A percentile compares a stretch with the other conserved stretches of the same genome.
Evolutionary conservation across 2,797 vertebrate genomes (phyloP).

Genomic region (Chloroceryle amazona): DNA sequence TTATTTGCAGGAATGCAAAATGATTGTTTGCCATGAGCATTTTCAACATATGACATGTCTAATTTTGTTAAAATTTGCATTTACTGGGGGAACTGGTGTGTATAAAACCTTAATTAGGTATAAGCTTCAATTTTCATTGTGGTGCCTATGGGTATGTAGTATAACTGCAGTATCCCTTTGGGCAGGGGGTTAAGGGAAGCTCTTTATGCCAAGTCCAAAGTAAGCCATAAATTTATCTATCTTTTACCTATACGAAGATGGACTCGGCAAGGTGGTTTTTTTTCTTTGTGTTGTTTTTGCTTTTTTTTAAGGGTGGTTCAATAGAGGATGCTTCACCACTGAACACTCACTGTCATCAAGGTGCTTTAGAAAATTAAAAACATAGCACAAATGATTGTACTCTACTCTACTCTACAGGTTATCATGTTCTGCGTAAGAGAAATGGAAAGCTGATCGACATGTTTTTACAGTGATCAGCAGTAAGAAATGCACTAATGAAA

Average conservation of each 20-base stretch:
- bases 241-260: conserved; percentile 78
- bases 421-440: conserved; percentile 85
- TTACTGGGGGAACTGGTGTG: conserved; percentile 99
- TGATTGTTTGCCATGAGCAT: conserved; percentile 99
- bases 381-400: conserved; percentile 87
- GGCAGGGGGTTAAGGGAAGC: conserved; percentile 84
- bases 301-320: conserved; percentile 80
- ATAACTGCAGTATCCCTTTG: conserved; percentile 99
- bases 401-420: conserved; percentile 87
- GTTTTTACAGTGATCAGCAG: conserved; percentile 84
- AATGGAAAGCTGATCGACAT: conserved; percentile 84
- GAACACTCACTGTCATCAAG: conserved; percentile 90
- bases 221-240: conserved; percentile 75
- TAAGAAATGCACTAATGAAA: conserved; percentile 87
- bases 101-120: conserved; percentile 94
- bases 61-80: conserved; percentile 94
- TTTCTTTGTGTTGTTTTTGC: background rate
- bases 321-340: conserved; percentile 87
- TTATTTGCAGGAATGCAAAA: conserved; percentile 99
- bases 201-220: conserved; percentile 80
- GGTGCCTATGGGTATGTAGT: conserved; percentile 87
- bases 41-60: conserved; percentile 99
- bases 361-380: conserved; percentile 90
- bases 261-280: conserved; percentile 77
- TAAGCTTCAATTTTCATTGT: conserved; percentile 85